phyloP scores from a whole-genome alignment of 2,797 vertebrate species.

The Acrossocheilus wenchowensis region DNA sequence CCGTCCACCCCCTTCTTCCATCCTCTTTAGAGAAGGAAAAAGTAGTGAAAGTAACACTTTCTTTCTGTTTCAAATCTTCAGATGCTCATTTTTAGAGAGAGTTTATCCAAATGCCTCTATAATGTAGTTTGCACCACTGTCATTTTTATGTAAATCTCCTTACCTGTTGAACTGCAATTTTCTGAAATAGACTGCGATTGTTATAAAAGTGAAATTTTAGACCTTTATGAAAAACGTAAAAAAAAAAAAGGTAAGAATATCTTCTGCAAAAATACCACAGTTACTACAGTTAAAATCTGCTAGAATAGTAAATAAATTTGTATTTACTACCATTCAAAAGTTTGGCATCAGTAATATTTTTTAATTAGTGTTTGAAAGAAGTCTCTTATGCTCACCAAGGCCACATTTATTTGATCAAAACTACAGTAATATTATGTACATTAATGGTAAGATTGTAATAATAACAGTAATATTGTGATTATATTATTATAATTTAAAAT shows the following conservation, averaged over 20 bases:
- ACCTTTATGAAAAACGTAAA: too few species aligned
- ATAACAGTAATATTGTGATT: background rate
- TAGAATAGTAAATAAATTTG: background rate
- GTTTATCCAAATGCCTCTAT: background rate
- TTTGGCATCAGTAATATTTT: background rate
- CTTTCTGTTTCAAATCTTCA: background rate
- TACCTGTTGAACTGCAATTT: background rate
- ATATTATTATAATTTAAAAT: background rate
- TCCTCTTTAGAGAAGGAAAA: conserved; percentile 35
- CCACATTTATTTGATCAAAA: background rate
- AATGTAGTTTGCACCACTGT: background rate
- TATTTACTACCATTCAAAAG: background rate
- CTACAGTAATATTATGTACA: background rate
- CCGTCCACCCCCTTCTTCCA: conserved; percentile 14
- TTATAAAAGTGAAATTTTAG: background rate
- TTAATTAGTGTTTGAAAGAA: background rate
- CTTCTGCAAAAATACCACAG: background rate
- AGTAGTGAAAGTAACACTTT: conserved; percentile 58
- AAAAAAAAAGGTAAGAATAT: background rate
- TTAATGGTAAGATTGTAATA: background rate
- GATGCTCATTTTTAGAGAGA: background rate
- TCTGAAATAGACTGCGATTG: background rate
- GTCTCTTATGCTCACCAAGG: background rate
- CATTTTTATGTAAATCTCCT: background rate
- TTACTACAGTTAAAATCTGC: background rate